phyloP scores from a whole-genome alignment of 2,888 invertebrate species.

The Megalurothrips usitatus region DNA sequence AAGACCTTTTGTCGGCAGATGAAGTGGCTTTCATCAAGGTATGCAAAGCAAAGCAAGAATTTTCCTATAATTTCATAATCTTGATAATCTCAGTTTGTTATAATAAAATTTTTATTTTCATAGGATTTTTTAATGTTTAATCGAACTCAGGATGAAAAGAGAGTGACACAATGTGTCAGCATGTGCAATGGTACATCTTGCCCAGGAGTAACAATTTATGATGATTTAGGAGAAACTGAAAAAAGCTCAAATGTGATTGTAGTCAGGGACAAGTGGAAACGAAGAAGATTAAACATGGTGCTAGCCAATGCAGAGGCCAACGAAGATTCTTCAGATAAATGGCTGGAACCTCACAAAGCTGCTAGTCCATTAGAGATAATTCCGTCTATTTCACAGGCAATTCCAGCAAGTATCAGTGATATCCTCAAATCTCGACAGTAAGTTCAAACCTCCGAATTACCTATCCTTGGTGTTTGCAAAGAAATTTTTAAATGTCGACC shows the following conservation, averaged over 20 bases:
- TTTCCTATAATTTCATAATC: neutral
- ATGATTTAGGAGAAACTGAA: neutral
- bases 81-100: neutral
- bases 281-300: neutral
- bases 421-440: neutral
- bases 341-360: neutral
- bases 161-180: neutral
- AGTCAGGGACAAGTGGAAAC: slow-evolving; percentile 3
- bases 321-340: neutral
- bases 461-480: neutral
- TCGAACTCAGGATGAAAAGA: neutral
- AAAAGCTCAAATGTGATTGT: neutral
- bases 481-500: neutral
- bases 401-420: neutral
- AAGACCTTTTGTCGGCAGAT: neutral
- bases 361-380: neutral
- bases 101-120: neutral
- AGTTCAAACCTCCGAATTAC: neutral
- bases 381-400: neutral
- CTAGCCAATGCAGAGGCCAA: neutral
- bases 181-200: neutral
- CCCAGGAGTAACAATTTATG: neutral
- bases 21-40: neutral
- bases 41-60: neutral
- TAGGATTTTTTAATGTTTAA: neutral